Conservation (phyloP, 2,113 vertebrate genomes). For the Boleophthalmus pectinirostris region DNA sequence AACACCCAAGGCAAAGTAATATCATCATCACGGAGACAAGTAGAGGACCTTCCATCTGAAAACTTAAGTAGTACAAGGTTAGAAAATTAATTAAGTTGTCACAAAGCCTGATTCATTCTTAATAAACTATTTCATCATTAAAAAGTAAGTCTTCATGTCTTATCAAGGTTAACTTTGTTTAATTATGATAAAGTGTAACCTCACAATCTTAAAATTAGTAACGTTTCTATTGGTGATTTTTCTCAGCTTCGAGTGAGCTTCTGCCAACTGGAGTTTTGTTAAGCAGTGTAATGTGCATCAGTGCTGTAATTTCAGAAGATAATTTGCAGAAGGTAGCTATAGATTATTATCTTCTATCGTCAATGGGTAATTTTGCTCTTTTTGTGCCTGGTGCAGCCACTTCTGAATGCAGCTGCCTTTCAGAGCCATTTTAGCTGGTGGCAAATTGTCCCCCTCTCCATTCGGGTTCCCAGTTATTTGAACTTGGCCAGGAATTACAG, state of each 20-base stretch:
- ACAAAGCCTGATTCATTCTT: too few species aligned
- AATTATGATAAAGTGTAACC: too few species aligned
- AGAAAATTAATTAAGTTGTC: too few species aligned
- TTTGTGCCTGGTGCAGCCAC: conserved; percentile 31
- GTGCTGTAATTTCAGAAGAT: conserved; percentile 28
- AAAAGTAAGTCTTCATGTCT: too few species aligned
- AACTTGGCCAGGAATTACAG: conserved; percentile 17
- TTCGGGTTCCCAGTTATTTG: conserved; percentile 12
- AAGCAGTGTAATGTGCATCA: conserved; percentile 14
- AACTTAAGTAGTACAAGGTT: too few species aligned
- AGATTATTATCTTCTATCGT: conserved; percentile 28
- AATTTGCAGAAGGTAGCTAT: conserved; percentile 20
- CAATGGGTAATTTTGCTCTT: conserved; percentile 39
- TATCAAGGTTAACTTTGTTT: too few species aligned
- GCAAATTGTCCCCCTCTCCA: conserved; percentile 11
- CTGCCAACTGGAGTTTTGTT: conserved; percentile 19
- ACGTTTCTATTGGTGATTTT: background rate
- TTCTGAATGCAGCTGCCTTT: conserved; percentile 55
- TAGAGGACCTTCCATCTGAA: too few species aligned
- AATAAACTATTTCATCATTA: too few species aligned
- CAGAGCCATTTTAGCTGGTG: conserved; percentile 16
- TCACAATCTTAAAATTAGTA: background rate
- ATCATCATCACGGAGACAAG: too few species aligned
- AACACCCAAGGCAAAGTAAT: too few species aligned
- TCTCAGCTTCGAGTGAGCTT: conserved; percentile 8